Evolutionary conservation across 1,140 invertebrate genomes (phyloP).

Genomic region (Rhopalosiphum padi): DNA sequence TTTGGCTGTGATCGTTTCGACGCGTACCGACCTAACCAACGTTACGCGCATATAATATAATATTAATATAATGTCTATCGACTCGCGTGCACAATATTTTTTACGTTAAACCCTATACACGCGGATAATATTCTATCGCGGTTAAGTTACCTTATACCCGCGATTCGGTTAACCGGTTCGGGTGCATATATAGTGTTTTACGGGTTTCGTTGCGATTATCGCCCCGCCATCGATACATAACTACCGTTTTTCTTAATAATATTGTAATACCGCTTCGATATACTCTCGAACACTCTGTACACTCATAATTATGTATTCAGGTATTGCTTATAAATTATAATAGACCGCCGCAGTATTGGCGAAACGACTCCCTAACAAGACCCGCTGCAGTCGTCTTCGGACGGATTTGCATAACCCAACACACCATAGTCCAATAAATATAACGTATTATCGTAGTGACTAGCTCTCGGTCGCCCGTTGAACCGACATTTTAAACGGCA

Average conservation of each 20-base stretch:
- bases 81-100: not conserved
- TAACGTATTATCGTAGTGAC: too few species aligned
- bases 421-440: not conserved
- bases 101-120: not conserved
- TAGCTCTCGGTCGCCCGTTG: too few species aligned
- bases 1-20: not conserved
- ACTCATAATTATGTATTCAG: not conserved
- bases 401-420: not conserved
- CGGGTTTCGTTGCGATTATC: not conserved
- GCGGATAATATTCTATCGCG: not conserved
- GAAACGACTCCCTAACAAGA: not conserved
- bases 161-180: not conserved
- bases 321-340: slow-evolving; percentile 1
- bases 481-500: not conserved
- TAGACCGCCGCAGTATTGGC: not conserved
- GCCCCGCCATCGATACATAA: not conserved
- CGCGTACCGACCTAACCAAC: not conserved
- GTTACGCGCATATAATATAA: not conserved
- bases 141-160: not conserved
- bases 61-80: not conserved
- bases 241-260: not conserved
- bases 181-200: not conserved
- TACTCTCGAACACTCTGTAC: not conserved
- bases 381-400: not conserved
- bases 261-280: not conserved